Evolutionary conservation across 2,797 vertebrate species (phyloP).

Genomic region (Acipenser transmontanus): DNA sequence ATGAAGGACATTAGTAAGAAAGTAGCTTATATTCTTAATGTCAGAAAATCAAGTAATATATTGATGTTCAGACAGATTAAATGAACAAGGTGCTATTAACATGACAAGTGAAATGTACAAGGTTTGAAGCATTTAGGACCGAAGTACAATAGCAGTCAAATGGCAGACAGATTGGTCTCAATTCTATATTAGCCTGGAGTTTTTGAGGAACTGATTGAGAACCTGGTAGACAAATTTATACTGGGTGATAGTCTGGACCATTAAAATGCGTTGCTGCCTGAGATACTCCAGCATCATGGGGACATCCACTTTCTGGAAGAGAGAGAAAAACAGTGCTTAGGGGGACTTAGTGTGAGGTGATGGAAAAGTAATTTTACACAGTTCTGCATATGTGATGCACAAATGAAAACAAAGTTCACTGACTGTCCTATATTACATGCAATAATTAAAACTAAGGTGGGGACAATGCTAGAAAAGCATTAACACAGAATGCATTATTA

Average conservation of each 20-base stretch:
- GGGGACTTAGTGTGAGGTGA: not conserved
- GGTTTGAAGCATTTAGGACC: too few species aligned
- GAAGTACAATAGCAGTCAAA: too few species aligned
- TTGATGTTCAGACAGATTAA: too few species aligned
- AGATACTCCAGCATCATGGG: slow-evolving; percentile 81
- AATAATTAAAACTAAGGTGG: not conserved
- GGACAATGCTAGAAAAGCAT: not conserved
- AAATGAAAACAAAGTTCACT: too few species aligned
- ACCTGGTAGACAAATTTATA: slow-evolving; percentile 96
- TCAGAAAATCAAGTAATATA: too few species aligned
- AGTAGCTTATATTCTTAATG: too few species aligned
- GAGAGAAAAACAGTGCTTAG: not conserved
- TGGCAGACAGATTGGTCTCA: not conserved
- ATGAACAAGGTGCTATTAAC: too few species aligned
- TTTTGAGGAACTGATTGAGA: slow-evolving; percentile 91
- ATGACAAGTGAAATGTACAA: too few species aligned
- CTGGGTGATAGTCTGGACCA: slow-evolving; percentile 93
- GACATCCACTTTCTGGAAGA: slow-evolving; percentile 78
- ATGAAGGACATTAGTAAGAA: too few species aligned
- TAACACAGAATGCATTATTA: too few species aligned
- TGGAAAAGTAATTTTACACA: too few species aligned
- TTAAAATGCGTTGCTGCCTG: slow-evolving; percentile 88
- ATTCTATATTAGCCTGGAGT: slow-evolving; percentile 88
- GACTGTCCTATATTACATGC: not conserved
- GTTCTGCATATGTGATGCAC: too few species aligned